phyloP scores from a whole-genome alignment of 2,888 invertebrate species.

The Scrobipalpa atriplicella region DNA sequence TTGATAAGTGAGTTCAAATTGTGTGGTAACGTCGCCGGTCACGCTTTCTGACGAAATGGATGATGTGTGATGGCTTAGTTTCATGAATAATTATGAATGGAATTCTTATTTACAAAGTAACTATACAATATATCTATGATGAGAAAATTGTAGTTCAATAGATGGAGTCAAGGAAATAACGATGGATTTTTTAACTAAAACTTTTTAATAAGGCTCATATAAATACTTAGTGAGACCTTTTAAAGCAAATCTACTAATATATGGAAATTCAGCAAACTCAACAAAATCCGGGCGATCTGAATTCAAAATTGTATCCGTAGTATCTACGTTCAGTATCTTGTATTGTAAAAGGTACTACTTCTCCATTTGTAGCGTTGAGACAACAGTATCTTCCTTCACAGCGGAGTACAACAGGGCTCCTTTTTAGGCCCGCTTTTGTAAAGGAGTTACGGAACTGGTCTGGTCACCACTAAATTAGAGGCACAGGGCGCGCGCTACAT shows the following conservation, averaged over 20 bases:
- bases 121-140: too few relatives aligned
- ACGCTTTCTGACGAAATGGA: background rate
- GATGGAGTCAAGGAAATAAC: too few relatives aligned
- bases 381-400: constrained; percentile 36
- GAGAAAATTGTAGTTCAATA: too few relatives aligned
- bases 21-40: background rate
- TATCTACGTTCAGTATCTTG: too few relatives aligned
- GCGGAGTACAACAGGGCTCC: constrained; percentile 42
- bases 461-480: constrained; percentile 62
- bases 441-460: constrained; percentile 56
- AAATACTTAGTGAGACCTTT: too few relatives aligned
- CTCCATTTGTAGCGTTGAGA: constrained; percentile 11
- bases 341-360: background rate
- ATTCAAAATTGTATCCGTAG: background rate
- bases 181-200: too few relatives aligned
- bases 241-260: too few relatives aligned
- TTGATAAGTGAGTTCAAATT: constrained; percentile 30
- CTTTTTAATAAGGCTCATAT: too few relatives aligned
- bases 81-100: constrained; percentile 6
- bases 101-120: too few relatives aligned
- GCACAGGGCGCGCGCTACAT: constrained; percentile 57
- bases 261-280: too few relatives aligned
- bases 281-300: background rate
- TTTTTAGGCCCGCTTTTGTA: constrained; percentile 64
- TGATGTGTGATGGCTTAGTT: background rate